These are phyloP conservation scores for Amorpha juglandis DNA, from an alignment of 2,888 invertebrate species.

Conservation along the genomic window DNA sequence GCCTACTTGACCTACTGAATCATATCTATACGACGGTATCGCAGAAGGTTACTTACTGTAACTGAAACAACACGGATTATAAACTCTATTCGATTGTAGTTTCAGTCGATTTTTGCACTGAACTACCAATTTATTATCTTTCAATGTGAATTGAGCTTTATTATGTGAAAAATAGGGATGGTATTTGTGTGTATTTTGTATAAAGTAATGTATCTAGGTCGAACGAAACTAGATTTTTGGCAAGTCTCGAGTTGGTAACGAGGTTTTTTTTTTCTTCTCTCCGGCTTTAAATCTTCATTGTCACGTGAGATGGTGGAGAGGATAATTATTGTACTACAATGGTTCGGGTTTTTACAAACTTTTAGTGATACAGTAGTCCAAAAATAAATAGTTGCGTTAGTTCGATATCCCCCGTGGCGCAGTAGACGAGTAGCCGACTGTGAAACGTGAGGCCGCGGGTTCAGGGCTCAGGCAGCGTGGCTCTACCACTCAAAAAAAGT, in stretches of 20 bases:
- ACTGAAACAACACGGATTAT: not conserved
- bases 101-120: conserved; percentile 13
- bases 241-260: conserved; percentile 20
- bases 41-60: conserved; percentile 22
- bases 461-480: no score
- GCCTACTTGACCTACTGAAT: conserved; percentile 21
- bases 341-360: not conserved
- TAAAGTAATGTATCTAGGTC: conserved; percentile 24
- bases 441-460: no score
- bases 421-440: no score
- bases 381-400: no score
- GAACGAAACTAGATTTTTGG: conserved; percentile 23
- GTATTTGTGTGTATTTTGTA: not conserved
- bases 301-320: conserved; percentile 10
- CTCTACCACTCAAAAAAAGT: no score
- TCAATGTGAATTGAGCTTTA: not conserved
- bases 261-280: conserved; percentile 19
- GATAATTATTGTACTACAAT: conserved; percentile 2
- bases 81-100: conserved; percentile 7
- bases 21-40: conserved; percentile 18
- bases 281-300: conserved; percentile 14
- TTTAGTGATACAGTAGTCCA: not conserved
- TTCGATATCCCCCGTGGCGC: no score
- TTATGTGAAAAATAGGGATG: not conserved
- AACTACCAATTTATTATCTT: not conserved